Evolutionary conservation across 2,888 invertebrate genomes (phyloP).

Genomic region (Didymodactylos carnosus): DNA sequence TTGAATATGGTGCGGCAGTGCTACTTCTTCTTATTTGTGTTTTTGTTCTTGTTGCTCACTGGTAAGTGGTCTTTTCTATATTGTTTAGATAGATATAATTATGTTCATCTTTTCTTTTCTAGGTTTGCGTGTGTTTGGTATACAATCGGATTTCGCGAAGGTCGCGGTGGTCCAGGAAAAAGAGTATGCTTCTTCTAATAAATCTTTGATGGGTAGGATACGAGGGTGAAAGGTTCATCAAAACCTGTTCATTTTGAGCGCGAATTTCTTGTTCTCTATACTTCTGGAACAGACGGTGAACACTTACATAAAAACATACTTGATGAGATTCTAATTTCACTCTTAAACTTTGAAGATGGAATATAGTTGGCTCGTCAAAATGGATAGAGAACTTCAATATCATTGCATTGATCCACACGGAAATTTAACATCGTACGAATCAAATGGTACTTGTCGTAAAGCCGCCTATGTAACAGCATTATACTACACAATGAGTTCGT

Average conservation of each 20-base stretch:
- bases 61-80: slow-evolving; percentile 56
- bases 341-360: slow-evolving; percentile 8
- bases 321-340: too few species aligned
- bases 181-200: too few species aligned
- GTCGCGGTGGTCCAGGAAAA: slow-evolving; percentile 18
- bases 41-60: slow-evolving; percentile 98
- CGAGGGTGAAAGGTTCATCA: too few species aligned
- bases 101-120: not conserved
- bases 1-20: slow-evolving; percentile 99
- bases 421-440: slow-evolving; percentile 1
- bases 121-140: slow-evolving; percentile 81
- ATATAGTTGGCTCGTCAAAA: slow-evolving; percentile 5
- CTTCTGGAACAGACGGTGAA: too few species aligned
- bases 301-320: too few species aligned
- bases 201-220: too few species aligned
- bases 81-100: too few species aligned
- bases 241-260: too few species aligned
- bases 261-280: too few species aligned
- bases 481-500: slow-evolving; percentile 82
- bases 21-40: slow-evolving; percentile 78
- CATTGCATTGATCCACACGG: slow-evolving; percentile 3
- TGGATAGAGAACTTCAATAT: slow-evolving; percentile 4
- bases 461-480: slow-evolving; percentile 62
- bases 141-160: slow-evolving; percentile 51
- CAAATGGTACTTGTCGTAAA: slow-evolving; percentile 7